Base-by-base conservation (phyloP, 1,140 invertebrate genomes). In the Conus ventricosus region DNA sequence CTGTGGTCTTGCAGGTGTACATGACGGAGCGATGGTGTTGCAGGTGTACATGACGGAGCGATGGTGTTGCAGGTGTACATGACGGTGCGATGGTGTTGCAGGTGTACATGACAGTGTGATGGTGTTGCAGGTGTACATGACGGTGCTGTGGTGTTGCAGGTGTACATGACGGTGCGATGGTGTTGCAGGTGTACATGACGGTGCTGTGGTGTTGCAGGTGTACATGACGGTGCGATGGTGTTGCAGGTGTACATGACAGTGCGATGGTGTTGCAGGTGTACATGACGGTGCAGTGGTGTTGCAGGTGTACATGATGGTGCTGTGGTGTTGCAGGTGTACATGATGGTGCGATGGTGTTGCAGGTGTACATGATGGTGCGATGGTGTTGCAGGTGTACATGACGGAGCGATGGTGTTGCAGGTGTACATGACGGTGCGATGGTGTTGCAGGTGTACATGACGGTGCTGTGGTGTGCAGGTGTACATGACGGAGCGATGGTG, bases 71-170 rank as follows among this genome's bases (percentile, higher is more conserved):
- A 27, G 53, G 25, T 51, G 55, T 6, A 13, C 13, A 13, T 57
- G 55, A 57, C 55, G 6, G 55, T 57, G 55, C 13, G 55, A 13
- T 13, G 55, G 6, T 6, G 55, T 13, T 13, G 27, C 87, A 94
- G 94, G 92, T 95, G 7, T 84, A 95, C 39, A 91, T 94, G 76
- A 92, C 94, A 88, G 92, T 93, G 83, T 92, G 91, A 88, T 92
- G 78, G 91, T 91, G 63, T 91, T 93, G 82, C 93, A 94, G 90
- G 93, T 92, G 78, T 89, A 90, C 67, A 94, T 92, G 84, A 88
- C 80, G 13, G 55, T 95, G 10, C 89, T 94, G 57, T n/a, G n/a
- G n/a, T n/a, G n/a, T n/a, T n/a, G n/a, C 6, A 7, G 54, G 53
- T 25, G 53, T 10, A 13, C 8, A 13, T 57, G 55, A 57, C 55